A percentile compares a stretch with the other conserved stretches of the same genome.
These are phyloP conservation scores for Anas georgica DNA, from an alignment of 2,797 vertebrate genomes.

Conservation along the genomic window DNA sequence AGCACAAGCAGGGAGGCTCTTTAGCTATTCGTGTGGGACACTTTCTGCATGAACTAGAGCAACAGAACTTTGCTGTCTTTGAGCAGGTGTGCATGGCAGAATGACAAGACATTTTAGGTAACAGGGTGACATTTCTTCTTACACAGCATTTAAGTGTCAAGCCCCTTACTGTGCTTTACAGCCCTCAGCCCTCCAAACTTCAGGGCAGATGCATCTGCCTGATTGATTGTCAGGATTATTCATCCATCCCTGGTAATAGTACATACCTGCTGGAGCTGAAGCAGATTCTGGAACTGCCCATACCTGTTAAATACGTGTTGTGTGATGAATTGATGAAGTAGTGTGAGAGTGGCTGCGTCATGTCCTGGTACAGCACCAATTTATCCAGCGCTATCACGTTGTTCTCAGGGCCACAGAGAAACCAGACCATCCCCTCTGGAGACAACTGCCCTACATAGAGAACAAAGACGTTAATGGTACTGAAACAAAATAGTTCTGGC, in stretches of 20 bases:
- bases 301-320: constrained; percentile 98
- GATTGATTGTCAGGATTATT: fast-evolving
- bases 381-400: constrained; percentile 87
- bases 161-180: background rate
- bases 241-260: fast-evolving
- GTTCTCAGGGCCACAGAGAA: constrained; percentile 92
- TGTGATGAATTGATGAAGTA: constrained; percentile 98
- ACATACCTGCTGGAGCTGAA: fast-evolving
- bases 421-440: constrained; percentile 92
- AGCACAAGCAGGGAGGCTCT: background rate
- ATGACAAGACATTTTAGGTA: background rate
- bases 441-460: constrained; percentile 86
- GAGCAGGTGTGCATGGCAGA: background rate
- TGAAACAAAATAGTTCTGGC: fast-evolving
- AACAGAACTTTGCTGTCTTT: background rate
- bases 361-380: constrained; percentile 88
- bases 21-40: background rate
- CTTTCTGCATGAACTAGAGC: background rate
- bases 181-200: background rate
- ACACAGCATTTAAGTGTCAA: background rate
- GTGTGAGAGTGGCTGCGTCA: constrained; percentile 92
- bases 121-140: background rate
- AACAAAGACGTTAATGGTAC: background rate
- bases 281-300: fast-evolving
- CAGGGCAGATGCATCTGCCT: background rate